Conservation (phyloP, 2,888 invertebrate species). For the Danaus chrysippus region DNA sequence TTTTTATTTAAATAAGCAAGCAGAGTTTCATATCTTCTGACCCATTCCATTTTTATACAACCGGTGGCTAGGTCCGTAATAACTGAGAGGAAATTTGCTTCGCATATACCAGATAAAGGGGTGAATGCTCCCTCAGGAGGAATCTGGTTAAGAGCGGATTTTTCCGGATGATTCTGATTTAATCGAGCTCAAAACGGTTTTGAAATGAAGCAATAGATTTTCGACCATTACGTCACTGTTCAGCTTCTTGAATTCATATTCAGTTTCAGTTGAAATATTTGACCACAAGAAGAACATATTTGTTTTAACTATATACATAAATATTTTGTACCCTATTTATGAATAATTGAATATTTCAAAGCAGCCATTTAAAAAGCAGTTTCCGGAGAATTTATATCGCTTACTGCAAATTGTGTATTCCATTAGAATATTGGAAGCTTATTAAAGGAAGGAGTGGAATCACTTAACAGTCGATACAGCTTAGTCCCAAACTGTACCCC, state of each 20-base stretch:
- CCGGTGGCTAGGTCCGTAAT: constrained; percentile 20
- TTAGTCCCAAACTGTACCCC: constrained; percentile 5
- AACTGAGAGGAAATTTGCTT: constrained; percentile 35
- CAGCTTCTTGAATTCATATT: not conserved
- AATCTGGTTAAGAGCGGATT: constrained; percentile 34
- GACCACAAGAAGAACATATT: too few species aligned
- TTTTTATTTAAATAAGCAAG: constrained; percentile 3
- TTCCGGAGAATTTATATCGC: not conserved
- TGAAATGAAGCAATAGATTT: constrained; percentile 3
- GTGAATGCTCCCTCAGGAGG: constrained; percentile 29
- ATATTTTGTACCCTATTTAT: not conserved
- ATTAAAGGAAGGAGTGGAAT: not conserved
- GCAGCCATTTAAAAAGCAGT: not conserved
- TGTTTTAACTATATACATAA: too few species aligned
- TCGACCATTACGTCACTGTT: constrained; percentile 9
- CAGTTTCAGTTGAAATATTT: not conserved
- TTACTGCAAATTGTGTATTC: constrained; percentile 6
- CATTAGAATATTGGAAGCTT: not conserved
- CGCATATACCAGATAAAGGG: constrained; percentile 34
- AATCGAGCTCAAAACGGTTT: constrained; percentile 16
- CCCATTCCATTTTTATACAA: constrained; percentile 8
- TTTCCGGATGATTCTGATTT: constrained; percentile 31
- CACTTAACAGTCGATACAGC: constrained; percentile 7
- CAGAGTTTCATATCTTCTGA: constrained; percentile 6
- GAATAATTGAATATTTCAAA: not conserved